Evolutionary conservation across 2,113 vertebrate species (phyloP).

Genomic region (Mastomys natalensis): DNA sequence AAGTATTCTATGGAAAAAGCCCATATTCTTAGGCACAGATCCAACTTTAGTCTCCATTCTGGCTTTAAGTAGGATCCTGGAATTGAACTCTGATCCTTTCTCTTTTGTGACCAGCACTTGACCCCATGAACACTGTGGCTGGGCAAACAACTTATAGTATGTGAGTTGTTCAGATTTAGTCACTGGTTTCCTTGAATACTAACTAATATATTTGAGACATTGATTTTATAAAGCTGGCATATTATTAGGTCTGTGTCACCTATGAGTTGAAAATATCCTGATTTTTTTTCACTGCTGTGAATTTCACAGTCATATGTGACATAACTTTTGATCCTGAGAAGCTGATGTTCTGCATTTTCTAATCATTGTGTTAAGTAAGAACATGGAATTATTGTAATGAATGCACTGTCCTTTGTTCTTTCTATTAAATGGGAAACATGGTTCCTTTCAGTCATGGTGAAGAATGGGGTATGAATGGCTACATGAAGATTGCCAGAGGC

Average conservation of each 20-base stretch:
- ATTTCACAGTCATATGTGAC: neutral
- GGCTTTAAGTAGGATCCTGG: neutral
- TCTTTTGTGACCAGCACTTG: neutral
- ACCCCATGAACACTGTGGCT: neutral
- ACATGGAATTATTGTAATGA: neutral
- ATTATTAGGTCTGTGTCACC: neutral
- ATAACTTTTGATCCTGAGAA: neutral
- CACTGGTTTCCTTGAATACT: neutral
- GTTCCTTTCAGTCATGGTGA: slow-evolving; percentile 86
- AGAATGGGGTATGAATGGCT: slow-evolving; percentile 88
- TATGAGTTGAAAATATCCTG: neutral
- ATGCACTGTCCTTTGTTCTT: neutral
- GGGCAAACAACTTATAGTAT: too few relatives aligned
- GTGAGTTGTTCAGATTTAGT: neutral
- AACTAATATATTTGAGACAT: neutral
- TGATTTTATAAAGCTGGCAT: neutral
- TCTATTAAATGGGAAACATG: neutral
- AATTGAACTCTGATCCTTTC: neutral
- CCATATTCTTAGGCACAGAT: neutral
- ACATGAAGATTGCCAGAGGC: slow-evolving; percentile 90
- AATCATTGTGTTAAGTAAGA: neutral
- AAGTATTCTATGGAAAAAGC: neutral
- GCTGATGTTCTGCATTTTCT: neutral
- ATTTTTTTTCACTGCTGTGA: neutral
- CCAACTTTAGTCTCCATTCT: too few relatives aligned